Conservation (phyloP, 1,140 invertebrate genomes). For the Calliopsis andreniformis region DNA sequence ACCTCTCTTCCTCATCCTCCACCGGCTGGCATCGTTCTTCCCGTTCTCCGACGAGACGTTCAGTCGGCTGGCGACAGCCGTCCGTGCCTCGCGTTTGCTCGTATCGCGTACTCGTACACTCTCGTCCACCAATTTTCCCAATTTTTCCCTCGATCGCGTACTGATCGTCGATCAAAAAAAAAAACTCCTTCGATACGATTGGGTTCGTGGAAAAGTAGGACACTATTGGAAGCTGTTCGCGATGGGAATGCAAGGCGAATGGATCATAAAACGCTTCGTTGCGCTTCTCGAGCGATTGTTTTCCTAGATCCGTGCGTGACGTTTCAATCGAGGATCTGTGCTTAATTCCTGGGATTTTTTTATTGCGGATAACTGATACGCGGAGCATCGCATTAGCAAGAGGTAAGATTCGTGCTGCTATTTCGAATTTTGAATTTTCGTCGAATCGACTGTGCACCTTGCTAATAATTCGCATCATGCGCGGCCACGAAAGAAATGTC, state of each 20-base stretch:
- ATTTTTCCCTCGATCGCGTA: background rate
- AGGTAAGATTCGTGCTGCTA: too few relatives aligned
- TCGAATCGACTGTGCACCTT: too few relatives aligned
- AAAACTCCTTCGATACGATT: background rate
- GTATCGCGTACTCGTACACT: slow-evolving; percentile 30
- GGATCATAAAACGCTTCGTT: slow-evolving; percentile 33
- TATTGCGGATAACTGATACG: slow-evolving; percentile 12
- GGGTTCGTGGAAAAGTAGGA: too few relatives aligned
- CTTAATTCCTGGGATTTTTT: slow-evolving; percentile 37
- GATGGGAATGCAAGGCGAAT: background rate
- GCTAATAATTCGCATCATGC: too few relatives aligned
- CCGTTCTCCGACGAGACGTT: slow-evolving; percentile 64
- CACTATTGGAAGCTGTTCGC: too few relatives aligned
- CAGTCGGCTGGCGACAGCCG: slow-evolving; percentile 78
- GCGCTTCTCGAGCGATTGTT: slow-evolving; percentile 22
- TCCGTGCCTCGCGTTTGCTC: slow-evolving; percentile 56
- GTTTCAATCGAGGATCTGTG: slow-evolving; percentile 19
- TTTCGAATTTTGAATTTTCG: too few relatives aligned
- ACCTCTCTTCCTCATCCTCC: slow-evolving; percentile 55
- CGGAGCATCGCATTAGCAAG: slow-evolving; percentile 22
- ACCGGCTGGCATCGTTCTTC: slow-evolving; percentile 53
- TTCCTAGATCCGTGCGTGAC: slow-evolving; percentile 18
- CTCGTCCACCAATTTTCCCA: background rate
- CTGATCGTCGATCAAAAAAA: background rate
- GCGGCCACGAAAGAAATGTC: too few relatives aligned